Base-by-base conservation (phyloP, 1,140 invertebrate species). In the Lepidostoma basale region DNA sequence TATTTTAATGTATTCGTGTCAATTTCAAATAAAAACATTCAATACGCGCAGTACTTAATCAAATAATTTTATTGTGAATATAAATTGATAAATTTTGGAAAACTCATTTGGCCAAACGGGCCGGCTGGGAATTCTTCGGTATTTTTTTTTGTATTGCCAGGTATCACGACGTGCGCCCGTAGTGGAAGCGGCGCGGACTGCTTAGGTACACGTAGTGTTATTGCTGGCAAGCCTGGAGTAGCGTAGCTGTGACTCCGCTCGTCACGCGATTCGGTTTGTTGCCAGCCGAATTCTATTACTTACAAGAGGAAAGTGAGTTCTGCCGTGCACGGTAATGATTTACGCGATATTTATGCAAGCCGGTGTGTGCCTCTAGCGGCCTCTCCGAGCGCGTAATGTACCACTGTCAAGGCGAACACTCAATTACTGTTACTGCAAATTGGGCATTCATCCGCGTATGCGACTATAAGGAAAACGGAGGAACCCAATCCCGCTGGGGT, bases 201-300 rank as follows among this genome's bases (percentile, higher is more conserved):
- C 36, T 56, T 33, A 39, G 28, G 8, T 28, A 56, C 26, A 39
- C 36, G 10, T 33, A 39, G 18, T 56, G 25, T 49, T 49, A 14
- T 49, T 20, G 16, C 49, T 14, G 4, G 52, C 16, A 44, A 45
- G 9, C 28, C 16, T 12, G 28, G 3, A 25, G 54, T 22, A n/a
- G 56, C 30, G 3, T 22, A 40, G 26, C 56, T 40, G 39, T 59
- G 4, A 40, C 22, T 60, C 23, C n/a, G n/a, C 36, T 16, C 39
- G 58, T 42, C 58, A 60, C 58, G 58, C 58, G 36, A 60, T 60
- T 60, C 9, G 14, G 22, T 60, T 60, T 44, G 36, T 60, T 44
- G 14, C 58, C 12, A 26, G 30, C 58, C 25, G 25, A 42, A 42
- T 44, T 44, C n/a, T 40, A 28, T 36, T 56, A 36, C 22, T 25